Evolutionary conservation across 2,797 vertebrate species (phyloP).

Genomic region (Selene dorsalis): DNA sequence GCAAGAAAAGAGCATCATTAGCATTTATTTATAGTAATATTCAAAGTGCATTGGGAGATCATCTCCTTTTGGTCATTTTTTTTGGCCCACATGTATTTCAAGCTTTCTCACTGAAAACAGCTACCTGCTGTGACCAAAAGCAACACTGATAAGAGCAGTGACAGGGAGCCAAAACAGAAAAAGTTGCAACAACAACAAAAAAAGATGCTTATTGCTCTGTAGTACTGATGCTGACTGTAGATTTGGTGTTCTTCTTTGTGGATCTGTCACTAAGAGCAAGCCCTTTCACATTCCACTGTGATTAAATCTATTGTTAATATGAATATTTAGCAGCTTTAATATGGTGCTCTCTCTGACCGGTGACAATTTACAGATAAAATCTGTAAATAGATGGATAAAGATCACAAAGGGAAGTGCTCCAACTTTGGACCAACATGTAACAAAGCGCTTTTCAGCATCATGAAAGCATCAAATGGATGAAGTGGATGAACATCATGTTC

Average conservation of each 20-base stretch:
- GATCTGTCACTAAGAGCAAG: neutral
- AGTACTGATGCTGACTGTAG: neutral
- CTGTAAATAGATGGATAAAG: neutral
- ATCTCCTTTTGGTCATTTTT: neutral
- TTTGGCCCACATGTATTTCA: neutral
- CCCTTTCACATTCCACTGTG: neutral
- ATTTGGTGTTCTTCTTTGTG: neutral
- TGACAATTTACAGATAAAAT: neutral
- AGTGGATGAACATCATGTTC: neutral
- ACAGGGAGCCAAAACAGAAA: neutral
- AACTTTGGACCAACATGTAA: neutral
- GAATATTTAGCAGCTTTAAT: neutral
- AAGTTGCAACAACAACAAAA: neutral
- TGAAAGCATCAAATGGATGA: neutral
- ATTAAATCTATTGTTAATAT: neutral
- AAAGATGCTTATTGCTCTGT: neutral
- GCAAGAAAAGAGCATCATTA: too few species aligned
- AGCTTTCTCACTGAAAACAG: neutral
- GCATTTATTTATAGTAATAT: neutral
- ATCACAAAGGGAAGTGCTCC: neutral
- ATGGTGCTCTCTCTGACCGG: neutral
- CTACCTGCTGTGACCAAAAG: neutral
- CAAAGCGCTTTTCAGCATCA: neutral
- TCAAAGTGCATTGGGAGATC: neutral
- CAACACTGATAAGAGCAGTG: neutral